Conservation (phyloP, 2,113 vertebrate genomes). For the Bufo bufo region DNA sequence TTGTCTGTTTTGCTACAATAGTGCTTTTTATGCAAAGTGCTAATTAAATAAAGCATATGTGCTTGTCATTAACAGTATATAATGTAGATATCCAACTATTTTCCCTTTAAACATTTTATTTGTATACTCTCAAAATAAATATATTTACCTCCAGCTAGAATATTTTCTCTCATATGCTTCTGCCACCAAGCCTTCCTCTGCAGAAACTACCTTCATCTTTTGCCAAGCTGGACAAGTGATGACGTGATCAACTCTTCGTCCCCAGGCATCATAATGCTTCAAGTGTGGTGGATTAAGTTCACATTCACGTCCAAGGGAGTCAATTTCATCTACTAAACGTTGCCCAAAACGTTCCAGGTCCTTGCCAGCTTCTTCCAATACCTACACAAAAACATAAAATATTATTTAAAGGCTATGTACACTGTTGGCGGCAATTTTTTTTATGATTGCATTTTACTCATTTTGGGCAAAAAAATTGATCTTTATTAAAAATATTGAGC, state of each 20-base stretch:
- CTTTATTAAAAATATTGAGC: too few species aligned
- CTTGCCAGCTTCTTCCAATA: conserved; percentile 62
- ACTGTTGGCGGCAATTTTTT: too few species aligned
- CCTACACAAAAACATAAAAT: conserved; percentile 47
- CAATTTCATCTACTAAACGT: conserved; percentile 69
- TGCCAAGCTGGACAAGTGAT: conserved; percentile 77
- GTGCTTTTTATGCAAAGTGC: too few species aligned
- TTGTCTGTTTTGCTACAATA: too few species aligned
- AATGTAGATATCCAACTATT: background rate
- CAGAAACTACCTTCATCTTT: conserved; percentile 77
- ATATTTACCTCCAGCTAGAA: conserved; percentile 75
- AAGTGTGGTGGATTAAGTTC: conserved; percentile 75
- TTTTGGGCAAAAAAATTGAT: too few species aligned
- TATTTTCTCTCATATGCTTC: conserved; percentile 77
- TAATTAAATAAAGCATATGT: too few species aligned
- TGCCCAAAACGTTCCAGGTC: conserved; percentile 78
- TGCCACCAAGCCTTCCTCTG: conserved; percentile 76
- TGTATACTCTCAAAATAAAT: too few species aligned
- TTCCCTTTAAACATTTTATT: background rate
- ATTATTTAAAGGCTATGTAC: too few species aligned
- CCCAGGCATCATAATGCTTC: conserved; percentile 75
- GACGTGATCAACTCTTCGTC: conserved; percentile 73
- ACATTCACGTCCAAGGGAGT: conserved; percentile 74
- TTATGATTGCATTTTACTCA: too few species aligned
- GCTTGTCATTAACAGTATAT: too few species aligned